Evolutionary conservation across 2,888 invertebrate genomes (phyloP), one percentile per base, ranked within the genome.

Genomic region (Drosophila birchii): DNA sequence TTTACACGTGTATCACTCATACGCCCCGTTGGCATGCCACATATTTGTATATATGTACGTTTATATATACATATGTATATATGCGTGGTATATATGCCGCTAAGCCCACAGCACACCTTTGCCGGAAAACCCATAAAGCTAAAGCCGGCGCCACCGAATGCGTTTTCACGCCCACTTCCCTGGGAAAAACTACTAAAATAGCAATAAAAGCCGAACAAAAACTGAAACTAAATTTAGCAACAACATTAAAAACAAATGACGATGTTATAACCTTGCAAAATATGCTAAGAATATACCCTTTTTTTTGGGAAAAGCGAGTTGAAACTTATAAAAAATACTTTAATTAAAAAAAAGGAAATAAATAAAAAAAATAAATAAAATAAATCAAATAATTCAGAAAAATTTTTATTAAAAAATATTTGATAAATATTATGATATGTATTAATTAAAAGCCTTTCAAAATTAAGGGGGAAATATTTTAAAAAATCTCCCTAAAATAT

Each of bases 1-100:
- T 86, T 84, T 84, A 85, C 87, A 87, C 87, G 80, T 85, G 82
- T 80, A 85, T 84, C 87, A 87, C 84, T 87, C 85, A 84, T 81
- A 84, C 79, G 87, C 75, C 44, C 39, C 67, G 78, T 80, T 80
- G 76, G 61, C 78, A 62, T 53, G 73, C 79, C 44, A 59, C 16
- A 26, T 26, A 44, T 16, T 4, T n/a, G 6, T 7, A 39, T 3
- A 43, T 14, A 20, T 6, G 11, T 14, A 20, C 3, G 11, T 1
- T 0, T 6, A 20, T 44, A 23, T 14, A 14, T 23, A 7, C n/a
- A n/a, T n/a, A n/a, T n/a, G 3, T 23, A 23, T 44, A 8, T 29
- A n/a, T n/a, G n/a, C n/a, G n/a, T n/a, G n/a, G n/a, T n/a, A 14
- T 29, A 26, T n/a, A 36, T 29, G n/a, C 16, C 16, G 38, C 59